A percentile compares a stretch with the other conserved stretches of the same genome.
These are phyloP conservation scores for Istiophorus platypterus DNA, from an alignment of 2,113 vertebrate genomes.

Conservation along the genomic window DNA sequence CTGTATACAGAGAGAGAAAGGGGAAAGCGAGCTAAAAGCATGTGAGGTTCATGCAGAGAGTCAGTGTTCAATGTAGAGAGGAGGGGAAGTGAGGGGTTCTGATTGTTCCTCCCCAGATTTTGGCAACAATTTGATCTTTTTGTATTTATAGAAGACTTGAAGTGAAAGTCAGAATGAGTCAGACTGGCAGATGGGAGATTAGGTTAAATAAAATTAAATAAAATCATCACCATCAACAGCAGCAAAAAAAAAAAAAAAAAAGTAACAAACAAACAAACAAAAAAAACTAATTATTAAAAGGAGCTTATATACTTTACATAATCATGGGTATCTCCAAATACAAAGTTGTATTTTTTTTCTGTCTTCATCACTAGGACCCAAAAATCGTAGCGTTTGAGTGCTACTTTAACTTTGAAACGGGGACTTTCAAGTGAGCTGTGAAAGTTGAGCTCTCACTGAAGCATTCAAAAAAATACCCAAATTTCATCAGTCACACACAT, in stretches of 20 bases:
- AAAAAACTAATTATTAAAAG: slow-evolving; percentile 5
- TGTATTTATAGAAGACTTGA: slow-evolving; percentile 25
- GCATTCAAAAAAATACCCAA: background rate
- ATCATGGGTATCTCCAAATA: slow-evolving; percentile 1
- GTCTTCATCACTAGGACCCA: slow-evolving; percentile 42
- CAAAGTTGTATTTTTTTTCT: slow-evolving; percentile 6
- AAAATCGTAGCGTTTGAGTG: slow-evolving; percentile 4
- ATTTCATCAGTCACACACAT: background rate
- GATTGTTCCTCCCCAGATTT: slow-evolving; percentile 42
- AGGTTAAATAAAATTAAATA: slow-evolving; percentile 3
- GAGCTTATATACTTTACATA: slow-evolving; percentile 9
- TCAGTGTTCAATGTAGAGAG: slow-evolving; percentile 23
- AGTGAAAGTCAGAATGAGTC: slow-evolving; percentile 33
- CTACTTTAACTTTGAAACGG: too few relatives aligned
- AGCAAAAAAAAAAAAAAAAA: background rate
- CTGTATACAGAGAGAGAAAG: background rate
- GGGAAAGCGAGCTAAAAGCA: slow-evolving; percentile 22
- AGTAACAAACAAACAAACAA: background rate
- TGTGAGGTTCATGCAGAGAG: slow-evolving; percentile 17
- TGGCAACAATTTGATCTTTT: slow-evolving; percentile 59
- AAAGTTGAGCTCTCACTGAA: background rate
- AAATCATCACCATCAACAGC: slow-evolving; percentile 3
- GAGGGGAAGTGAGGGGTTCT: background rate
- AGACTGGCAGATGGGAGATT: slow-evolving; percentile 17
- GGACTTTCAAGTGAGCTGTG: slow-evolving; percentile 10